Base-by-base conservation (phyloP, 2,113 vertebrate species). In the Crotalus viridis region DNA sequence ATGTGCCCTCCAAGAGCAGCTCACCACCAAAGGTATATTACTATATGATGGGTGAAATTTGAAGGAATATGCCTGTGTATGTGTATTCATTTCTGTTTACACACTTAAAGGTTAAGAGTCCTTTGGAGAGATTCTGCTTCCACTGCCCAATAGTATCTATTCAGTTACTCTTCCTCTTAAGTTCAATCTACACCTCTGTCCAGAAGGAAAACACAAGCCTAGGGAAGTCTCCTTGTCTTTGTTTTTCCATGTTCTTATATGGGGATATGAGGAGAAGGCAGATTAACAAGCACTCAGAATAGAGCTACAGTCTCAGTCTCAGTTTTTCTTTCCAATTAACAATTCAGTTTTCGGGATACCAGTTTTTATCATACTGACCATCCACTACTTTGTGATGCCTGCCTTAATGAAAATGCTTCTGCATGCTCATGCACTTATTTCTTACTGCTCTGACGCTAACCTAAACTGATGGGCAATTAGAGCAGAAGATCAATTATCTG, bases 21-120 rank as follows among this genome's bases (percentile, higher is more conserved):
- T 94, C 89, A 91, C 94, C 57, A 93, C 43, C 89, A 86, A 24
- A 74, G 52, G 91, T 56, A 94, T 94, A 94, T 94, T 52, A 43
- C 3, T 43, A 94, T 94, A 94, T 93, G 91, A 93, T 64, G 57
- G 21, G 43, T 15, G 48, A 26, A 17, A 5, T 91, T 64, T 8
- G 74, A 22, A 81, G 74, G 33, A 1, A 51, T 51, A 51, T 51
- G 48, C 17, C 13, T 7, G 69, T 81, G 55, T 48, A 43, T 81
- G 21, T 61, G 51, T 89, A 10, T 43, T 88, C 56, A 88, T 54
- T 88, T 89, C 48, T 59, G 19, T 89, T 89, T n/a, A 69, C 52
- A 52, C 26, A 48, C 1, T 81, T 26, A 39, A 57, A 43, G 22
- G 57, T 61, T 61, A 28, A 19, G 39, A 48, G 43, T 61, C 22